Evolutionary conservation across 2,888 invertebrate genomes (phyloP).

Genomic region (Molanna angustata): DNA sequence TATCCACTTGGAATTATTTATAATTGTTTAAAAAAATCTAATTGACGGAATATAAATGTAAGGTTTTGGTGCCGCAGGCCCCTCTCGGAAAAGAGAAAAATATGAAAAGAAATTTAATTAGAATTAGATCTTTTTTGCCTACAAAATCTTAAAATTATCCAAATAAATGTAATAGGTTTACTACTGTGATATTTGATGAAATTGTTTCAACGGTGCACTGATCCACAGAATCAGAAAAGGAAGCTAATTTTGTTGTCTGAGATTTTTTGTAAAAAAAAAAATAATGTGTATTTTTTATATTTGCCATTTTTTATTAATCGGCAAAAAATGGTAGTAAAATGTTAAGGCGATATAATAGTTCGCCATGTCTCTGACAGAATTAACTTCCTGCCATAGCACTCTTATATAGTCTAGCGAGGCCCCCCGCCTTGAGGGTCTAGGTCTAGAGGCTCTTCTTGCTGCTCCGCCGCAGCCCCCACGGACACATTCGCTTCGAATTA

Average conservation of each 20-base stretch:
- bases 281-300: conserved; percentile 11
- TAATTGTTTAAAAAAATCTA: no score
- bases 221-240: conserved; percentile 11
- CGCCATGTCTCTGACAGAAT: conserved; percentile 3
- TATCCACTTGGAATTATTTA: no score
- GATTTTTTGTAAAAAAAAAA: conserved; percentile 1
- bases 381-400: conserved; percentile 11
- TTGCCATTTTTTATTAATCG: conserved; percentile 9
- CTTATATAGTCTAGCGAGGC: neutral
- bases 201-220: conserved; percentile 19
- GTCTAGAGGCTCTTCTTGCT: no score
- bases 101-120: conserved; percentile 17
- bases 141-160: conserved; percentile 18
- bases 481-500: neutral
- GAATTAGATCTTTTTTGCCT: conserved; percentile 19
- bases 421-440: conserved; percentile 10
- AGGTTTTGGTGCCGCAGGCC: no score
- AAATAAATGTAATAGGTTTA: conserved; percentile 15
- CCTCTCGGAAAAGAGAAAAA: conserved; percentile 20
- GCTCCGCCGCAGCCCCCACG: conserved; percentile 1
- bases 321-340: neutral
- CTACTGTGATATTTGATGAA: conserved; percentile 30
- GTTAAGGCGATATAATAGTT: neutral
- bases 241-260: conserved; percentile 11
- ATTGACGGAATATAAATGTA: no score